Percentiles rank a stretch among this genome's conserved stretches.
Evolutionary conservation across 1,140 invertebrate genomes (phyloP).

Genomic region (Drosophila mojavensis): DNA sequence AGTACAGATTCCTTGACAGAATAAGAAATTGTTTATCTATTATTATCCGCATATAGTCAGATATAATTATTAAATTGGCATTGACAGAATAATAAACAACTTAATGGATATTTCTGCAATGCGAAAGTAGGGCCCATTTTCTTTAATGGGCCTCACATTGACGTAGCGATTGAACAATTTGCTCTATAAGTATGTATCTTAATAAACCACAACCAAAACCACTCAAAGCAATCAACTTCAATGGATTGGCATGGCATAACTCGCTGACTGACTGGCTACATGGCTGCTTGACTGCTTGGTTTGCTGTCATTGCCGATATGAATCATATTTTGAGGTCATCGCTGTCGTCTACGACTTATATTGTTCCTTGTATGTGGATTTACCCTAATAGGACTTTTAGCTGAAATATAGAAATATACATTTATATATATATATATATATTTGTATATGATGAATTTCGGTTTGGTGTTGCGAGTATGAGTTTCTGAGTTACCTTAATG

Average conservation of each 20-base stretch:
- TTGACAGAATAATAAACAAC: conserved; percentile 14
- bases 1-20: neutral
- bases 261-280: conserved; percentile 9
- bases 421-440: neutral
- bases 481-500: conserved; percentile 61
- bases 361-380: conserved; percentile 22
- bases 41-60: neutral
- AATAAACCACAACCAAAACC: conserved; percentile 38
- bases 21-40: neutral
- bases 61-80: conserved; percentile 12
- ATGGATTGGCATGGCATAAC: conserved; percentile 38
- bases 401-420: neutral
- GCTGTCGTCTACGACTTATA: conserved; percentile 14
- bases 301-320: conserved; percentile 41
- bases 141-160: conserved; percentile 32
- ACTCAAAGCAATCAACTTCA: conserved; percentile 49
- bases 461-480: conserved; percentile 8
- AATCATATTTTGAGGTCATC: conserved; percentile 51
- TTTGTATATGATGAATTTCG: conserved; percentile 13
- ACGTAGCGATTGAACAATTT: conserved; percentile 40
- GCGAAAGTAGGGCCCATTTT: conserved; percentile 24
- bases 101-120: conserved; percentile 19
- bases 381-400: neutral
- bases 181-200: conserved; percentile 38
- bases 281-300: conserved; percentile 19